These are phyloP conservation scores for Musca domestica DNA, from an alignment of 1,140 invertebrate genomes.

Conservation along the genomic window DNA sequence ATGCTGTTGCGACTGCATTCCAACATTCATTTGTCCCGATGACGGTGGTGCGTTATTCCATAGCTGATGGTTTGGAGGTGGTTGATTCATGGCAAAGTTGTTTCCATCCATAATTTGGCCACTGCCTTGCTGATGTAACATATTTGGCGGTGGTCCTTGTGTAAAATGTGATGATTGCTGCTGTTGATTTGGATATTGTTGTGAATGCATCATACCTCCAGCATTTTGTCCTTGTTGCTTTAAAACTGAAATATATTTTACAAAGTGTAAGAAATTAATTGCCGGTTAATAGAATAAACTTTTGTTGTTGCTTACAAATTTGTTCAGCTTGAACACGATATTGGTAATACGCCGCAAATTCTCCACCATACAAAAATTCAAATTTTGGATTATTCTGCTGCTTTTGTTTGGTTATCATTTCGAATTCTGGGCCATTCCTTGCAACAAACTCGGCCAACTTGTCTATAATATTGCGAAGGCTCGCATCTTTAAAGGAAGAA, in stretches of 20 bases:
- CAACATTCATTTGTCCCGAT: background rate
- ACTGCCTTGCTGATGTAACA: slow-evolving; percentile 13
- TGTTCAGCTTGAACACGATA: slow-evolving; percentile 69
- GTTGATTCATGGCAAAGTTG: slow-evolving; percentile 21
- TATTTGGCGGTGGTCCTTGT: slow-evolving; percentile 20
- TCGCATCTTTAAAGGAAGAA: slow-evolving; percentile 36
- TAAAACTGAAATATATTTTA: slow-evolving; percentile 45
- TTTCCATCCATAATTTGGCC: slow-evolving; percentile 22
- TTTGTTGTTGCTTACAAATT: slow-evolving; percentile 30
- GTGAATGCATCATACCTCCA: slow-evolving; percentile 31
- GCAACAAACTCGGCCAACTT: slow-evolving; percentile 98
- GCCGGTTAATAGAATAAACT: too few species aligned
- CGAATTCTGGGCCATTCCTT: slow-evolving; percentile 96
- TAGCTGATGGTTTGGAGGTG: slow-evolving; percentile 15
- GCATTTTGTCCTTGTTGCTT: slow-evolving; percentile 53
- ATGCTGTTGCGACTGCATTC: slow-evolving; percentile 1
- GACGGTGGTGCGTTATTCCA: slow-evolving; percentile 24
- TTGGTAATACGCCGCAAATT: slow-evolving; percentile 94
- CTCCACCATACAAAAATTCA: slow-evolving; percentile 93
- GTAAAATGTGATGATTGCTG: slow-evolving; percentile 40
- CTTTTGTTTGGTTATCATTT: slow-evolving; percentile 97
- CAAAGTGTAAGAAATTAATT: background rate
- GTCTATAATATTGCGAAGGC: slow-evolving; percentile 86
- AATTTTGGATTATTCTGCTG: slow-evolving; percentile 97
- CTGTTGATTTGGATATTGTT: slow-evolving; percentile 37